A percentile compares a stretch with the other conserved stretches of the same genome.
Conservation (phyloP, 1,140 invertebrate genomes). For the Drosophila sucinea region DNA sequence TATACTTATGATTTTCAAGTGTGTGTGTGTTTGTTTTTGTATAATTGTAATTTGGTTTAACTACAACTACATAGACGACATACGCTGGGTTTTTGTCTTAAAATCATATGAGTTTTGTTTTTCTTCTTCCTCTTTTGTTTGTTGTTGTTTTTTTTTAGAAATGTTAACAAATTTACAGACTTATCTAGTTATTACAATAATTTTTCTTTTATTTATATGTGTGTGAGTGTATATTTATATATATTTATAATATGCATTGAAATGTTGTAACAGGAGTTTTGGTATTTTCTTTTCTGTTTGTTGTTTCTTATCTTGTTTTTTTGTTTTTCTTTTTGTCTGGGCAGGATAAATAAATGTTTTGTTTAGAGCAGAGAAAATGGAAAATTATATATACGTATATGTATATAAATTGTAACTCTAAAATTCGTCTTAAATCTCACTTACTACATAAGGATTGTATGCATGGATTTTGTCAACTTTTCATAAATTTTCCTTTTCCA, state of each 20-base stretch:
- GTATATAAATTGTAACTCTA: constrained; percentile 61
- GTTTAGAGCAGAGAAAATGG: constrained; percentile 27
- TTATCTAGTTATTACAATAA: constrained; percentile 66
- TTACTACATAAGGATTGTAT: constrained; percentile 39
- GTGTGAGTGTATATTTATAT: constrained; percentile 35
- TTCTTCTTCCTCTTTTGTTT: not conserved
- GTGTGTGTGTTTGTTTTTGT: constrained; percentile 31
- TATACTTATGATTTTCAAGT: constrained; percentile 22
- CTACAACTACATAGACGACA: constrained; percentile 60
- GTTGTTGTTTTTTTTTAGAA: constrained; percentile 42
- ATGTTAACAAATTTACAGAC: constrained; percentile 77
- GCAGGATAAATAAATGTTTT: constrained; percentile 6
- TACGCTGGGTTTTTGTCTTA: constrained; percentile 38
- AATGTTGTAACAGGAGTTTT: constrained; percentile 49
- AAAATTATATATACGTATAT: constrained; percentile 38
- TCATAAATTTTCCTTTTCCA: constrained; percentile 12
- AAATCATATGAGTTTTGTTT: constrained; percentile 29
- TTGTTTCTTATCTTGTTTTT: not conserved
- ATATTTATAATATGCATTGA: constrained; percentile 45
- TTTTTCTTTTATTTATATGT: constrained; percentile 47
- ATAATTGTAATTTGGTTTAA: constrained; percentile 67
- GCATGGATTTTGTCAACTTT: constrained; percentile 16
- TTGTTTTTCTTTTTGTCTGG: not conserved
- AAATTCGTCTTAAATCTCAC: constrained; percentile 65
- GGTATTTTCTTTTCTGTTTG: constrained; percentile 1